Evolutionary conservation across 2,113 vertebrate species (phyloP).

Genomic region (Microcebus lehilahytsara): DNA sequence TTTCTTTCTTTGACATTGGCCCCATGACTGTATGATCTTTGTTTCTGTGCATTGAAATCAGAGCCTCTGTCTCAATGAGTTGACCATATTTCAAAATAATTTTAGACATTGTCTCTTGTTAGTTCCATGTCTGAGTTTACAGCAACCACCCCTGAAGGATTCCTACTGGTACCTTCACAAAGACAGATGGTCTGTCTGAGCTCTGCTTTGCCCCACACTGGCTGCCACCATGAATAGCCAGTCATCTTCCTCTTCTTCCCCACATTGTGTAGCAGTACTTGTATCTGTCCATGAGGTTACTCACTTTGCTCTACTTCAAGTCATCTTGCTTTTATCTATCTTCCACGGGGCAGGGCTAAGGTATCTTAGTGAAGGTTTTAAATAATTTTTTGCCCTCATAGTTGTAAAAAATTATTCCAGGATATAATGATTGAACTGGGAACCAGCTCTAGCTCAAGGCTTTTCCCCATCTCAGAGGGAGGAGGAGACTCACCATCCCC

Average conservation of each 20-base stretch:
- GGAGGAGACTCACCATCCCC: neutral
- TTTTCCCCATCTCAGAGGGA: neutral
- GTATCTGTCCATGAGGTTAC: too few species aligned
- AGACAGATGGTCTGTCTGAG: neutral
- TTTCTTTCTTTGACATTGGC: neutral
- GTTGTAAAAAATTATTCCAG: neutral
- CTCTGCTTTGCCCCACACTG: neutral
- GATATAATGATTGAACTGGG: neutral
- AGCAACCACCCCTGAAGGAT: neutral
- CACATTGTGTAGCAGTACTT: rapidly evolving
- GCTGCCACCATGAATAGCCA: neutral
- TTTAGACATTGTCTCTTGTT: neutral
- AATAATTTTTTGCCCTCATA: neutral
- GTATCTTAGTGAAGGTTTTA: neutral
- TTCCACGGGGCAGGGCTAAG: neutral
- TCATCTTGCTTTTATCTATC: neutral
- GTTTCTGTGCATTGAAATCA: neutral
- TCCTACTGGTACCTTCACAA: neutral
- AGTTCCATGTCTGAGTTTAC: neutral
- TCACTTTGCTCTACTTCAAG: neutral
- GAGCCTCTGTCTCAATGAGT: neutral
- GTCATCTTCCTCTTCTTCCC: neutral
- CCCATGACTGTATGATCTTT: neutral
- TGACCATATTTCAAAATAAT: neutral
- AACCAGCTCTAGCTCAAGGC: neutral